A percentile compares a stretch with the other conserved stretches of the same genome.
Evolutionary conservation across 1,140 invertebrate species (phyloP).

Genomic region (Dinoponera quadriceps): DNA sequence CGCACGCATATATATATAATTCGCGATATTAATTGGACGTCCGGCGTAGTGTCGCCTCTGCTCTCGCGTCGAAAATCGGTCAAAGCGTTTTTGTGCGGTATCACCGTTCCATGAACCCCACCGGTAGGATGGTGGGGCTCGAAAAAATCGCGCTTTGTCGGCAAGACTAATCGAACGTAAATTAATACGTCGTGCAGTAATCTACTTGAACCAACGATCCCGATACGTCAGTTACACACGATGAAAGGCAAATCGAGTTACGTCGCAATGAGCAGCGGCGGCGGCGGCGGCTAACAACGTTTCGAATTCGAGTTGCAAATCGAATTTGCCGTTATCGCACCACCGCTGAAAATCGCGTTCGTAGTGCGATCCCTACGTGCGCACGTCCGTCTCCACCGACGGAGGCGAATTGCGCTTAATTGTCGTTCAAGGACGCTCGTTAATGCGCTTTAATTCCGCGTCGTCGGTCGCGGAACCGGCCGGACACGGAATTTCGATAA

Average conservation of each 20-base stretch:
- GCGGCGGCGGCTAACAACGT: slow-evolving; percentile 44
- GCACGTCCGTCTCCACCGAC: not conserved
- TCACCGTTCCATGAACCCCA: slow-evolving; percentile 18
- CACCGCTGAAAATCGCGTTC: slow-evolving; percentile 42
- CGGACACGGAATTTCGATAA: slow-evolving; percentile 57
- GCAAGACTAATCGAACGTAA: slow-evolving; percentile 52
- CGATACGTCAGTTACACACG: slow-evolving; percentile 59
- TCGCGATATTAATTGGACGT: not conserved
- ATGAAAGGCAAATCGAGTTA: slow-evolving; percentile 58
- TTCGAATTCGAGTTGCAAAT: slow-evolving; percentile 60
- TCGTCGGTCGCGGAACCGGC: slow-evolving; percentile 7
- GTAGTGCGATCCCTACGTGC: slow-evolving; percentile 10
- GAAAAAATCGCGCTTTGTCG: slow-evolving; percentile 22
- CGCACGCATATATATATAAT: not conserved
- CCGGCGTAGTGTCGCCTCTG: not conserved
- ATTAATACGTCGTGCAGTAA: slow-evolving; percentile 47
- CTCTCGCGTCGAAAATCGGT: not conserved
- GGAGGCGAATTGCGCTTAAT: slow-evolving; percentile 51
- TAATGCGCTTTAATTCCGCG: slow-evolving; percentile 42
- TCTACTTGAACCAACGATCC: slow-evolving; percentile 54
- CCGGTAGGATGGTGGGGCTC: not conserved
- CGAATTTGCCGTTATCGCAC: slow-evolving; percentile 56
- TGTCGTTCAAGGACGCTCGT: slow-evolving; percentile 54
- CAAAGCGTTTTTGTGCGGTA: not conserved
- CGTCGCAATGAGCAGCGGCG: slow-evolving; percentile 47